A percentile compares a stretch with the other conserved stretches of the same genome.
These are phyloP conservation scores for Agonopterix heracliana DNA, from an alignment of 2,888 invertebrate species.

Conservation along the genomic window DNA sequence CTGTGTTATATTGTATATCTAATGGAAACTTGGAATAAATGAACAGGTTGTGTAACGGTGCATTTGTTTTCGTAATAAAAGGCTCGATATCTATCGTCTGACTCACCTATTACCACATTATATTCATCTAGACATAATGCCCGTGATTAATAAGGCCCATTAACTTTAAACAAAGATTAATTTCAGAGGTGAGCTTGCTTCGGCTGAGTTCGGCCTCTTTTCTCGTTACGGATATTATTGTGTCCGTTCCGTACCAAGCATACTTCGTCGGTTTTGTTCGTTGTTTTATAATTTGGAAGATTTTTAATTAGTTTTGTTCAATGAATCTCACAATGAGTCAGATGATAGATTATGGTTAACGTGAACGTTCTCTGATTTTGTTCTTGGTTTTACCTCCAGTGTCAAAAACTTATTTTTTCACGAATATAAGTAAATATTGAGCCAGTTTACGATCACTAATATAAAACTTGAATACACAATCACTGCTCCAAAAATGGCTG, in stretches of 20 bases:
- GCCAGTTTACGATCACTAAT: no score
- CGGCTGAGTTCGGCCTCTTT: slow-evolving; percentile 10
- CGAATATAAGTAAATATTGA: no score
- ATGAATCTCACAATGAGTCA: no score
- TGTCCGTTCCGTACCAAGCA: slow-evolving; percentile 27
- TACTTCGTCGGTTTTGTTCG: no score
- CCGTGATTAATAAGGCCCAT: slow-evolving; percentile 66
- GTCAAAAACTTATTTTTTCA: no score
- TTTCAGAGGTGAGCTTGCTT: slow-evolving; percentile 34
- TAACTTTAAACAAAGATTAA: slow-evolving; percentile 72
- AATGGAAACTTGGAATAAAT: slow-evolving; percentile 28
- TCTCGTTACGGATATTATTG: slow-evolving; percentile 22
- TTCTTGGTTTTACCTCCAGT: no score
- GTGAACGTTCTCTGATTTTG: no score
- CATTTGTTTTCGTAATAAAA: slow-evolving; percentile 64
- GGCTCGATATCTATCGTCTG: slow-evolving; percentile 48
- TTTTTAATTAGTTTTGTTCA: no score
- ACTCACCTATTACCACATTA: slow-evolving; percentile 63
- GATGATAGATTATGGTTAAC: no score
- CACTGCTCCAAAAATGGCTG: no score
- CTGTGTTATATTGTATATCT: slow-evolving; percentile 23
- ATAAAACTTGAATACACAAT: no score
- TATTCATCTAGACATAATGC: slow-evolving; percentile 63
- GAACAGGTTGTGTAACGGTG: slow-evolving; percentile 51
- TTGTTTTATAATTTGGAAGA: no score